A percentile compares a stretch with the other conserved stretches of the same genome.
These are phyloP conservation scores for Mythimna pallens DNA, from an alignment of 2,888 invertebrate genomes.

Conservation along the genomic window DNA sequence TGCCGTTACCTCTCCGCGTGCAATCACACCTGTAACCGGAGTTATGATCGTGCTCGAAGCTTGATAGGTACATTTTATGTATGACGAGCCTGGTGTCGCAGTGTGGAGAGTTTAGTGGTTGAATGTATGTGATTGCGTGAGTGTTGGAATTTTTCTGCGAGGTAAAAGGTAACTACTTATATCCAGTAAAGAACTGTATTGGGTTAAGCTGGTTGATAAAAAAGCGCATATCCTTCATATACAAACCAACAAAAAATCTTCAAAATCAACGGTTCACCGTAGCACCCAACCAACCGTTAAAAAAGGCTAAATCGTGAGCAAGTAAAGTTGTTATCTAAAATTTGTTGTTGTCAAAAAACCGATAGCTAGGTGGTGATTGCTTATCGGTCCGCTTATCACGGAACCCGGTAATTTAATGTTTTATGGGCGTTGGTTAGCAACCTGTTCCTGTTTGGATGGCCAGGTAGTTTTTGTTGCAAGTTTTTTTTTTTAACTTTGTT, in stretches of 20 bases:
- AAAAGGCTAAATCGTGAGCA: slow-evolving; percentile 9
- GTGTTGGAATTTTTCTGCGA: not conserved
- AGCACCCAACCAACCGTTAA: not conserved
- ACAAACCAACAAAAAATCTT: not conserved
- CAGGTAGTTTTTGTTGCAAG: slow-evolving; percentile 14
- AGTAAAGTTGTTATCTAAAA: slow-evolving; percentile 34
- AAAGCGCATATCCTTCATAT: not conserved
- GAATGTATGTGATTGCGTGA: slow-evolving; percentile 2
- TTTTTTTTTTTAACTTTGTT: not conserved
- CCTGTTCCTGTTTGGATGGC: slow-evolving; percentile 40
- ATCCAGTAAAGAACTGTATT: not conserved
- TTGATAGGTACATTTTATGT: slow-evolving; percentile 7
- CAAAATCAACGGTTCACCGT: not conserved
- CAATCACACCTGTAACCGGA: slow-evolving; percentile 72
- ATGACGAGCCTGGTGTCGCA: not conserved
- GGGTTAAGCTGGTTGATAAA: not conserved
- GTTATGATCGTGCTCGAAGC: slow-evolving; percentile 59
- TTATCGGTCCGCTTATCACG: slow-evolving; percentile 44
- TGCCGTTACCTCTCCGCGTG: slow-evolving; percentile 67
- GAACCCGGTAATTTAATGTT: slow-evolving; percentile 34
- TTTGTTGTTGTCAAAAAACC: slow-evolving; percentile 51
- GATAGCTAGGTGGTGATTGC: slow-evolving; percentile 36
- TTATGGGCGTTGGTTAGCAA: slow-evolving; percentile 36
- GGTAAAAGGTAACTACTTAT: too few relatives aligned
- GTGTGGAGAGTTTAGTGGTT: slow-evolving; percentile 21